Conservation (phyloP, 2,113 vertebrate genomes). For the Steatornis caripensis region DNA sequence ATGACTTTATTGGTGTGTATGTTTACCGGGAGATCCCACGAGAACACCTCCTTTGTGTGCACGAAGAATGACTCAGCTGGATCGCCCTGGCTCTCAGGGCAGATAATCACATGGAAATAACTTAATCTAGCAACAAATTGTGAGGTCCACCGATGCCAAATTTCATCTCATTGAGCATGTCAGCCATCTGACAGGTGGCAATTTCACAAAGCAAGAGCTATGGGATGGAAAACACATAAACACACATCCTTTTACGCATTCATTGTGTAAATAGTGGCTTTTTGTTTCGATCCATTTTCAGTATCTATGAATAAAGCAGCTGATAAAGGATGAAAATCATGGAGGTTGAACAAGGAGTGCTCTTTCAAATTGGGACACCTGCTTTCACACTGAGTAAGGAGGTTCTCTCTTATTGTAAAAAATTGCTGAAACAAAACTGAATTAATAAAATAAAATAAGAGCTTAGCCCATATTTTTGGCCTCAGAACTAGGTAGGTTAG, state of each 20-base stretch:
- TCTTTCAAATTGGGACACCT: conserved; percentile 23
- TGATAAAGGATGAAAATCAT: conserved; percentile 26
- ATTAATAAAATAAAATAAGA: background rate
- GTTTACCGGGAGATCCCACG: background rate
- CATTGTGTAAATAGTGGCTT: conserved; percentile 1
- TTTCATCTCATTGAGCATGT: conserved; percentile 31
- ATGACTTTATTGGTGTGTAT: background rate
- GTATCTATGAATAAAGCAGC: conserved; percentile 10
- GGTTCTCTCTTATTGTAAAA: background rate
- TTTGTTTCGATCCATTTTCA: conserved; percentile 31
- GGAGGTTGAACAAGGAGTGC: conserved; percentile 10
- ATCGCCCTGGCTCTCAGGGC: background rate
- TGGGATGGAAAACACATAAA: conserved; percentile 1
- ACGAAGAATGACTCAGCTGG: conserved; percentile 5
- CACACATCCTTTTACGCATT: conserved; percentile 25
- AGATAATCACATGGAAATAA: conserved; percentile 47
- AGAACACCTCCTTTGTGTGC: background rate
- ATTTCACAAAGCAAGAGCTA: conserved; percentile 31
- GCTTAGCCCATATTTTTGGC: background rate
- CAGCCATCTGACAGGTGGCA: conserved; percentile 56
- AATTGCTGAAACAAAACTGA: background rate
- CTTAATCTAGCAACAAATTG: conserved; percentile 7
- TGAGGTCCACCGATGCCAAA: conserved; percentile 11
- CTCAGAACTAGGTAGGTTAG: background rate
- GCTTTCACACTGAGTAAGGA: background rate